phyloP scores from a whole-genome alignment of 2,888 invertebrate species.

The Prenolepis imparis region DNA sequence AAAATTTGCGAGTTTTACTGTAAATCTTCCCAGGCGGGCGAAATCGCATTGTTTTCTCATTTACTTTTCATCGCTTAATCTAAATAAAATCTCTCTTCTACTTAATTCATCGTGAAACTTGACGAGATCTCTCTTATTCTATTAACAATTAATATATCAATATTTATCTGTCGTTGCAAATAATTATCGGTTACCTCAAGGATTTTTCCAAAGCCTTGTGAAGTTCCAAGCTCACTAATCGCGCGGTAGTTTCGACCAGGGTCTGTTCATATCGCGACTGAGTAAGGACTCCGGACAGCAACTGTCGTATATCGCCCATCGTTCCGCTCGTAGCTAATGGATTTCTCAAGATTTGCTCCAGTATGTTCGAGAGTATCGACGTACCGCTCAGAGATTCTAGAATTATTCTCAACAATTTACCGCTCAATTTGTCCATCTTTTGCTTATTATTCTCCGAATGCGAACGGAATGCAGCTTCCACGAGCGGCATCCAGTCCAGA shows the following conservation, averaged over 20 bases:
- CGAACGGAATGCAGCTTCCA: constrained; percentile 81
- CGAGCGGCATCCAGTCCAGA: constrained; percentile 85
- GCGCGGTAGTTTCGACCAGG: constrained; percentile 90
- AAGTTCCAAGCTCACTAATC: constrained; percentile 90
- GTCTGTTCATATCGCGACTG: constrained; percentile 93
- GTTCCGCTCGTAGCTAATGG: constrained; percentile 87
- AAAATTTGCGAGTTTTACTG: background rate
- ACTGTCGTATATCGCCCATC: constrained; percentile 89
- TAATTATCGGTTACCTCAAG: constrained; percentile 78
- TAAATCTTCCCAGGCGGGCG: background rate
- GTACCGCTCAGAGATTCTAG: constrained; percentile 84
- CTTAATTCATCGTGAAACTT: background rate
- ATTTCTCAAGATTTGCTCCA: constrained; percentile 88
- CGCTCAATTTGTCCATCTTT: constrained; percentile 79
- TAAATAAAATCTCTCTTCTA: background rate
- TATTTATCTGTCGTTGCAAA: background rate
- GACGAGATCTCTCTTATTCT: background rate
- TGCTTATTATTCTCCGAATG: constrained; percentile 77
- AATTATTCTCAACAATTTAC: constrained; percentile 83
- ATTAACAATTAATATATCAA: background rate
- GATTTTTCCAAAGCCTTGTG: constrained; percentile 87
- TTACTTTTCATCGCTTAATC: background rate
- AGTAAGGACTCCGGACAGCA: constrained; percentile 90
- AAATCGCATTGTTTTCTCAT: background rate
- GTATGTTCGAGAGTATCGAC: constrained; percentile 87